Evolutionary conservation across 2,888 invertebrate species (phyloP), one percentile per base, ranked within the genome.

Genomic region (Buathra laborator): DNA sequence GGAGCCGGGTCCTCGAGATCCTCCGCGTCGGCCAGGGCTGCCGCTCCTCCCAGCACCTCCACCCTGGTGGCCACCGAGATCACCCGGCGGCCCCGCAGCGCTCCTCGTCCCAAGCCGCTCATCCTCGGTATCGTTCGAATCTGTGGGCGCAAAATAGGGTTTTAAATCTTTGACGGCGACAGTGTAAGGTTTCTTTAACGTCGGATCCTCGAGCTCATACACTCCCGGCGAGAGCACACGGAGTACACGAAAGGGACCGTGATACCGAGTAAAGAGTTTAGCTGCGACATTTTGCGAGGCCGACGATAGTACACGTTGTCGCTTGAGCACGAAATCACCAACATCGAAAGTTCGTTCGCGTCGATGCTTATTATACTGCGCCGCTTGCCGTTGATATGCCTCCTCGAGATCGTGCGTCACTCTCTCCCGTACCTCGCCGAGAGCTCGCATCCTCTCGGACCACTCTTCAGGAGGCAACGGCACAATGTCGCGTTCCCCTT

Each of bases 381-480:
- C 43, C 2, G 66, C 66, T 16, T 66, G 66, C 2, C 66, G 66
- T 2, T 19, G 37, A n/a, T 66, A 66, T 0, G 44, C 66, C 10
- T 66, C 66, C 10, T 66, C 44, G 9, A 66, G 66, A 10, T 66
- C 66, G 4, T 66, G 66, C 3, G 37, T 9, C 2, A 66, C 66
- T 19, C 16, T 4, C 16, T 43, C 43, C 0, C 48, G 62, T 2
- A 62, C 29, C 7, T 2, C 14, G 1, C 14, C 37, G n/a, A 77
- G n/a, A 1, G 24, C 44, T 0, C 24, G 67, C 43, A 76, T 53
- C 0, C 67, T 14, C 1, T 67, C 16, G 1, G 64, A 64, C 79
- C 71, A 79, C 32, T 48, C 29, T n/a, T 70, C 62, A 0, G 12
- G 59, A 9, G 62, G 59, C 12, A 70, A 62, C 12, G 43, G 37